Percentiles rank a stretch among this genome's conserved stretches.
phyloP scores from a whole-genome alignment of 2,113 vertebrate species.

The Trichechus manatus region DNA sequence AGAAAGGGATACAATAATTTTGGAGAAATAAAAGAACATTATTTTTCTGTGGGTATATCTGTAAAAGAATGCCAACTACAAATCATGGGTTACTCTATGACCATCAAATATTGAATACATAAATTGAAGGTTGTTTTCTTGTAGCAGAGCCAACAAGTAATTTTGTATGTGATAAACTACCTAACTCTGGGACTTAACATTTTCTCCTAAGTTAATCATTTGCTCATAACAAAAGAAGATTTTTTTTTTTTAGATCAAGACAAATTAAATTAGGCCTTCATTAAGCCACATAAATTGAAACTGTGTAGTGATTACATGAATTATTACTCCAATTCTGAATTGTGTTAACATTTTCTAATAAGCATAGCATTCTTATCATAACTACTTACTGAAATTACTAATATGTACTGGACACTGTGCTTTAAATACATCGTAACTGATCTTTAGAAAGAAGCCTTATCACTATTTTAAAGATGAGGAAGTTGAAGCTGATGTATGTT shows the following conservation, averaged over 20 bases:
- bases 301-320: neutral
- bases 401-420: neutral
- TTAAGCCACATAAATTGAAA: conserved; percentile 52
- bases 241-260: neutral
- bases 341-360: neutral
- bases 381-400: neutral
- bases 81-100: neutral
- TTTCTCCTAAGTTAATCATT: conserved; percentile 38
- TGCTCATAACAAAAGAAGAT: conserved; percentile 44
- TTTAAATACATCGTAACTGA: neutral
- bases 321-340: neutral
- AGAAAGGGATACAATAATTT: neutral
- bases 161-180: neutral
- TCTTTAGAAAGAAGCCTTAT: neutral
- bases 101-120: neutral
- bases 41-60: neutral
- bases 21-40: neutral
- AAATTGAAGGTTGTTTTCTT: neutral
- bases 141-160: neutral
- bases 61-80: neutral
- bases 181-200: neutral
- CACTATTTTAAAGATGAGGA: neutral
- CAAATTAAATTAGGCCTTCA: conserved; percentile 58
- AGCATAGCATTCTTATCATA: neutral
- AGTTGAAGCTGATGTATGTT: neutral